phyloP scores from a whole-genome alignment of 1,140 invertebrate species.

The Rhopalosiphum maidis region DNA sequence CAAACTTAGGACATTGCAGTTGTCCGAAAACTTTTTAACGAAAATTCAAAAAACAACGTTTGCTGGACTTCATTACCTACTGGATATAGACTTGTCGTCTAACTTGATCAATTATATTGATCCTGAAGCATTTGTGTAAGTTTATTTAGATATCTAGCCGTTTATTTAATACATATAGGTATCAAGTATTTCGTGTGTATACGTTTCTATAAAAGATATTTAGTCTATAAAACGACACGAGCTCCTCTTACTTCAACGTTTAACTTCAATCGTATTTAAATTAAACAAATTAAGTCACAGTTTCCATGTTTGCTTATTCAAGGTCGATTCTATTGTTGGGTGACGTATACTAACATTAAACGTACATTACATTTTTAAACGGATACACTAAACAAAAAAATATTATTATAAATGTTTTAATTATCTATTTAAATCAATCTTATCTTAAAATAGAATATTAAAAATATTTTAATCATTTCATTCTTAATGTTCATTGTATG shows the following conservation, averaged over 20 bases:
- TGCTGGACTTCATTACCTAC: conserved; percentile 70
- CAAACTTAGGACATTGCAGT: conserved; percentile 73
- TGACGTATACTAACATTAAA: background rate
- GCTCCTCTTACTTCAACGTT: conserved; percentile 6
- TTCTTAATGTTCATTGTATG: background rate
- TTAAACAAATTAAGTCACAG: conserved; percentile 41
- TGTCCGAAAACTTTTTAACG: conserved; percentile 72
- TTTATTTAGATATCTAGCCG: conserved; percentile 59
- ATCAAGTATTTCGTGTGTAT: background rate
- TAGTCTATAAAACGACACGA: background rate
- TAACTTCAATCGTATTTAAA: conserved; percentile 37
- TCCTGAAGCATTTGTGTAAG: conserved; percentile 74
- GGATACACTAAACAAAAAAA: background rate
- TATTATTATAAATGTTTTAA: background rate
- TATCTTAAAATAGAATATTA: background rate
- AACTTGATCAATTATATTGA: conserved; percentile 72
- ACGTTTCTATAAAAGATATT: background rate
- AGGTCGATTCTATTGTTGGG: conserved; percentile 48
- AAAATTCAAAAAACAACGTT: conserved; percentile 70
- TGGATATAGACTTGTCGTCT: conserved; percentile 74
- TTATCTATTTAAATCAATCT: background rate
- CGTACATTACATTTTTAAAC: background rate
- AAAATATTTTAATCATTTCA: background rate
- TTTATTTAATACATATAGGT: background rate
- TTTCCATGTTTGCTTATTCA: conserved; percentile 23